Evolutionary conservation across 2,113 vertebrate genomes (phyloP).

Genomic region (Tragelaphus buxtoni): DNA sequence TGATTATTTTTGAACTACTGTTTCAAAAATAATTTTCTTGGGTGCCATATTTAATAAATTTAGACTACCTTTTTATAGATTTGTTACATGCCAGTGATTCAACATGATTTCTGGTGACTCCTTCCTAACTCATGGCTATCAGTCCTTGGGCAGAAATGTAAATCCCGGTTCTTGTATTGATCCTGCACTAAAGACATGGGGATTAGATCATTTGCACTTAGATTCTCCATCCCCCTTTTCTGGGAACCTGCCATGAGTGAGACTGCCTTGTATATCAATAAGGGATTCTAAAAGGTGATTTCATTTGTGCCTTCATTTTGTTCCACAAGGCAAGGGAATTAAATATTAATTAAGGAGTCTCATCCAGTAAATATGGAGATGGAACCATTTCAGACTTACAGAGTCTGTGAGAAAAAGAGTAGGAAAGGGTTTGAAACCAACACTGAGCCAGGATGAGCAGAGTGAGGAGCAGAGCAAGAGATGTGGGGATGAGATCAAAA

Average conservation of each 20-base stretch:
- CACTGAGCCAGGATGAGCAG: not conserved
- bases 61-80: not conserved
- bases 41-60: not conserved
- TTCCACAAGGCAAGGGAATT: constrained; percentile 52
- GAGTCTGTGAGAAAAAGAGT: constrained; percentile 23
- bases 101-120: not conserved
- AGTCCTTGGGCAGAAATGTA: not conserved
- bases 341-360: constrained; percentile 57
- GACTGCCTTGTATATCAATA: constrained; percentile 23
- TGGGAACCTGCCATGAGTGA: constrained; percentile 21
- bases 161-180: constrained; percentile 6
- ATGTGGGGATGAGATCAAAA: not conserved
- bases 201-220: constrained; percentile 30
- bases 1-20: not conserved
- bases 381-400: not conserved
- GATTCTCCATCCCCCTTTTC: not conserved
- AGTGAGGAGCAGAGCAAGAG: not conserved
- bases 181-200: not conserved
- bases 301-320: constrained; percentile 40
- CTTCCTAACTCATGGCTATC: not conserved
- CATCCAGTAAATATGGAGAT: constrained; percentile 43
- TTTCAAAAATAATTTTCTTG: constrained; percentile 21
- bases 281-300: constrained; percentile 32
- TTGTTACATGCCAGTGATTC: constrained; percentile 8
- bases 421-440: not conserved